Percentiles rank a stretch among this genome's conserved stretches.
These are phyloP conservation scores for Colossoma macropomum DNA, from an alignment of 2,113 vertebrate genomes.

Conservation along the genomic window DNA sequence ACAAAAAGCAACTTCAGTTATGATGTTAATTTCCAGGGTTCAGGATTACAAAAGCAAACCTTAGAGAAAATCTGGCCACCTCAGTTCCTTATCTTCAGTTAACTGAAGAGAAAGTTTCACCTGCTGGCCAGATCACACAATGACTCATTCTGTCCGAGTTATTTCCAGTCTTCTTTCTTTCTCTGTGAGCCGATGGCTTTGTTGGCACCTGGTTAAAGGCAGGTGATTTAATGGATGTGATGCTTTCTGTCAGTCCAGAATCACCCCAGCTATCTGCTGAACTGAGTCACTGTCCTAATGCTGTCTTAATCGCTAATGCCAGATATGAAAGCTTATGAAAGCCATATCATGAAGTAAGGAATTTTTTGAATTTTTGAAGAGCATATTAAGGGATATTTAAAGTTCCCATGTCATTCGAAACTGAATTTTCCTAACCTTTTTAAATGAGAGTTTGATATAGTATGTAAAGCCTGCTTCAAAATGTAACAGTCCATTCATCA, in stretches of 20 bases:
- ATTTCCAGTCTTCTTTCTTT: neutral
- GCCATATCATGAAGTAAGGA: neutral
- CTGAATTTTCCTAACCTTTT: no score
- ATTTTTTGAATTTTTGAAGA: no score
- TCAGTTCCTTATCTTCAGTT: neutral
- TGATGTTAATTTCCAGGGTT: neutral
- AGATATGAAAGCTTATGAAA: neutral
- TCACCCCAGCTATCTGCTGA: neutral
- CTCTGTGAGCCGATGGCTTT: neutral
- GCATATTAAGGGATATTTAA: no score
- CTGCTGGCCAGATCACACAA: neutral
- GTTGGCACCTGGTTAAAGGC: neutral
- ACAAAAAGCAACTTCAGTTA: neutral
- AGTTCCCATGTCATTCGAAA: no score
- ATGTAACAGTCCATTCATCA: no score
- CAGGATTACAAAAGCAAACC: neutral
- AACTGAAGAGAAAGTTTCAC: neutral
- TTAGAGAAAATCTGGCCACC: neutral
- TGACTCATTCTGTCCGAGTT: neutral
- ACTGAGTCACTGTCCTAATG: neutral
- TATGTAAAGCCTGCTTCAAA: no score
- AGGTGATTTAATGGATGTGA: neutral
- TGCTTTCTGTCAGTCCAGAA: neutral
- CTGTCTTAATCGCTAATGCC: neutral
- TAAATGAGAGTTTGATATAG: no score